Base-by-base conservation (phyloP, 2,888 invertebrate species). In the Altica lythri region DNA sequence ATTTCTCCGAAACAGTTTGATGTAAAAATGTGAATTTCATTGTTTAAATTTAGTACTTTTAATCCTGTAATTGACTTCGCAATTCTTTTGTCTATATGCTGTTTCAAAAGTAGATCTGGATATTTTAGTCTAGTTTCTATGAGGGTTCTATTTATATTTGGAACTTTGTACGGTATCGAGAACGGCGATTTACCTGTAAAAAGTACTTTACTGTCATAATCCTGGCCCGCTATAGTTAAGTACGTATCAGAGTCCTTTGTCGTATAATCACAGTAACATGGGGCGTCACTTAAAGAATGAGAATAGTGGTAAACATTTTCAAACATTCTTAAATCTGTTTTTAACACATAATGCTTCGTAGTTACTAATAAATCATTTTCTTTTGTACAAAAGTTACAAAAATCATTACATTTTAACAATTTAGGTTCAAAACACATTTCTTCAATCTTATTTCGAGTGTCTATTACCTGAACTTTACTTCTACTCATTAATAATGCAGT, bases 1-100 rank as follows among this genome's bases (percentile, higher is more conserved):
- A 68, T 51, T 40, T 68, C 67, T 3, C 69, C 69, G 4, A 66
- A 34, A 35, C 43, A 59, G 47, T 66, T 69, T 8, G 55, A 43
- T 17, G 57, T 57, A 47, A 60, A 68, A 29, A 67, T 55, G 48
- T 29, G 55, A 35, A 64, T 16, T 37, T 60, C 49, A 30, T 55
- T 37, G 34, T 62, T 27, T 27, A 59, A 17, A 25, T 59, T 59
- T 27, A 62, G 10, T n/a, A 68, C 34, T 54, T 67, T 69, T 10
- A 68, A 16, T 4, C 69, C 69, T 17, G 62, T 61, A 16, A 59
- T 32, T 1, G 62, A 57, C 42, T 57, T 63, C 17, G 53, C 27
- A 5, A 68, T 9, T 47, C 64, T 57, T 12, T 63, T 38, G 4
- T 60, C 38, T 8, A 67, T 44, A 16, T 59, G 27, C 13, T 57